Percentiles rank a stretch among this genome's conserved stretches.
Evolutionary conservation across 2,113 vertebrate species (phyloP).

Genomic region (Lonchura striata): DNA sequence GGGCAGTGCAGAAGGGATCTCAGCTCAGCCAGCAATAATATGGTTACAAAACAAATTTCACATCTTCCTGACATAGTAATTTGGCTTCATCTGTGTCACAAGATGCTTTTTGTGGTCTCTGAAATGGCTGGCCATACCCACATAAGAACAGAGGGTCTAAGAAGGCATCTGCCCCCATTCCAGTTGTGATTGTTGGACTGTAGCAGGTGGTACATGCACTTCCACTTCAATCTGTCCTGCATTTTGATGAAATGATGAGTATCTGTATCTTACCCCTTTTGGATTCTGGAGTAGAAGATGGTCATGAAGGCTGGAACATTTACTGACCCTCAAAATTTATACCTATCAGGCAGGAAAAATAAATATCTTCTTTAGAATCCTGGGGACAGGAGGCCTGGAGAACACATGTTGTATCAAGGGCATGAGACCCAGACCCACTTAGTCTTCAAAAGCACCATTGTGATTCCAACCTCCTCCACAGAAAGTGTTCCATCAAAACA

Average conservation of each 20-base stretch:
- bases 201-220: not conserved
- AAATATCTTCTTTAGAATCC: not conserved
- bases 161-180: not conserved
- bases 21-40: not conserved
- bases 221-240: not conserved
- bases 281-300: not conserved
- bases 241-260: not conserved
- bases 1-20: not conserved
- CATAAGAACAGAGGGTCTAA: not conserved
- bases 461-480: not conserved
- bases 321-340: not conserved
- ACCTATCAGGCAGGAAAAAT: not conserved
- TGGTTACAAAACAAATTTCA: not conserved
- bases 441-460: not conserved
- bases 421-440: not conserved
- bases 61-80: not conserved
- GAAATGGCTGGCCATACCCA: not conserved
- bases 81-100: not conserved
- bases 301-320: not conserved
- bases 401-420: not conserved
- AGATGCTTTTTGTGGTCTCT: not conserved
- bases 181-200: not conserved
- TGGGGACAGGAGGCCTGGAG: not conserved
- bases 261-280: not conserved
- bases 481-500: not conserved